These are phyloP conservation scores for Clarias pachynema DNA, from an alignment of 2,797 vertebrate genomes.

Conservation along the genomic window DNA sequence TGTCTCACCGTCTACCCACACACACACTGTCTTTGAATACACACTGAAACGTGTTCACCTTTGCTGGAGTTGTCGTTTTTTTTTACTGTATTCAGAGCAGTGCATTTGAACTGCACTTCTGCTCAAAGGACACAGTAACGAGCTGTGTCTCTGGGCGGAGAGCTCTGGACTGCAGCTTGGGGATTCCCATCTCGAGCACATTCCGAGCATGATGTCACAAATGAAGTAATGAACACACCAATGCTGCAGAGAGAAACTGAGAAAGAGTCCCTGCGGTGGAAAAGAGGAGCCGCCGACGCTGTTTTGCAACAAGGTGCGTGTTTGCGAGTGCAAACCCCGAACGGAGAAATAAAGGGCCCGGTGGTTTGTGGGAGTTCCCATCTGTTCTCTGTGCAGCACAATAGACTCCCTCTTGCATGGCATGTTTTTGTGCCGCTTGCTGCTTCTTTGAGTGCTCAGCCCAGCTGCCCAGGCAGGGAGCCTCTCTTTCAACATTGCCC, in stretches of 20 bases:
- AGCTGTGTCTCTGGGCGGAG: slow-evolving; percentile 29
- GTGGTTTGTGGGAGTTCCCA: slow-evolving; percentile 63
- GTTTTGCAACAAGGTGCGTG: slow-evolving; percentile 24
- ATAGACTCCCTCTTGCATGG: slow-evolving; percentile 64
- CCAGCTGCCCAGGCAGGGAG: slow-evolving; percentile 47
- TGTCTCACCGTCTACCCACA: neutral
- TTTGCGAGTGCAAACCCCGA: slow-evolving; percentile 36
- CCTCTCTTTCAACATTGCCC: slow-evolving; percentile 43
- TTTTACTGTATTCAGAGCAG: neutral
- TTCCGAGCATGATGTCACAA: slow-evolving; percentile 31
- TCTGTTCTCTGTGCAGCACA: slow-evolving; percentile 63
- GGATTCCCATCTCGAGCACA: slow-evolving; percentile 43
- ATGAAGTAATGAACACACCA: slow-evolving; percentile 31
- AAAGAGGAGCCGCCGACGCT: slow-evolving; percentile 20
- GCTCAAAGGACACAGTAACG: slow-evolving; percentile 6
- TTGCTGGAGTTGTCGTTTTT: neutral
- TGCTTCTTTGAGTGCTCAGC: slow-evolving; percentile 42
- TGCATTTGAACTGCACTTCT: neutral
- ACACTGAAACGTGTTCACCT: neutral
- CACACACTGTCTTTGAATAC: neutral
- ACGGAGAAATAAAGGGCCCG: slow-evolving; percentile 51
- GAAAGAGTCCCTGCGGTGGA: slow-evolving; percentile 36
- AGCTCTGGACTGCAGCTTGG: slow-evolving; percentile 18
- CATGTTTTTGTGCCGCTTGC: slow-evolving; percentile 64
- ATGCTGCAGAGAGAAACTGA: slow-evolving; percentile 31